Evolutionary conservation across 2,888 invertebrate species (phyloP), one percentile per base, ranked within the genome.

Genomic region (Baccha elongata): DNA sequence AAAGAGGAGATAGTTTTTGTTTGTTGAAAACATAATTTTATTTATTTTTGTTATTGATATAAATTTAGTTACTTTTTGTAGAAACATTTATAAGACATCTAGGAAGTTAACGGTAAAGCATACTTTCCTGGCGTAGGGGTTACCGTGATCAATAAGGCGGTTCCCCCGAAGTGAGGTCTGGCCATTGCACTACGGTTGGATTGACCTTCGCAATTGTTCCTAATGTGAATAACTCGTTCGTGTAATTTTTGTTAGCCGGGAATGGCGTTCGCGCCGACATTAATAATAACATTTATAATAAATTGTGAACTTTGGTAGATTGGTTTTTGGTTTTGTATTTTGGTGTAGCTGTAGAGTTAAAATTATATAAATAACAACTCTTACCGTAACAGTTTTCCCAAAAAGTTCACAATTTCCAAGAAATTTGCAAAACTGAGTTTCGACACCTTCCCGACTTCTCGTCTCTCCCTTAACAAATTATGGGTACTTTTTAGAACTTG

Each of bases 221-320:
- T 32, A 93, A 94, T 93, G 93, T 92, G 93, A 93, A 92, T 93
- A 93, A 93, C 93, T 94, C 93, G 93, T 93, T 92, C 92, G 93
- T 93, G 92, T 89, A 92, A 93, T 93, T 93, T 93, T 93, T 93
- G 93, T 91, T 92, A 93, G 93, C 92, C 92, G 92, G 93, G 93
- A 92, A 92, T 93, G 89, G 92, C 92, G 92, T 93, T 89, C 92
- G 92, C 92, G 92, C 92, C 92, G 91, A 21, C 55, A 79, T 72
- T 44, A 60, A 73, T 64, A 76, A 92, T 94, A 94, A 94, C 93
- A 92, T 93, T 92, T 93, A 94, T n/a, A n/a, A n/a, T n/a, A n/a
- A n/a, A n/a, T n/a, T n/a, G n/a, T n/a, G n/a, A n/a, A n/a, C n/a
- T n/a, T n/a, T n/a, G n/a, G n/a, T n/a, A n/a, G n/a, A n/a, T n/a